Evolutionary conservation across 2,113 vertebrate genomes (phyloP), one percentile per base, ranked within the genome.

Genomic region (Megaleporinus macrocephalus): DNA sequence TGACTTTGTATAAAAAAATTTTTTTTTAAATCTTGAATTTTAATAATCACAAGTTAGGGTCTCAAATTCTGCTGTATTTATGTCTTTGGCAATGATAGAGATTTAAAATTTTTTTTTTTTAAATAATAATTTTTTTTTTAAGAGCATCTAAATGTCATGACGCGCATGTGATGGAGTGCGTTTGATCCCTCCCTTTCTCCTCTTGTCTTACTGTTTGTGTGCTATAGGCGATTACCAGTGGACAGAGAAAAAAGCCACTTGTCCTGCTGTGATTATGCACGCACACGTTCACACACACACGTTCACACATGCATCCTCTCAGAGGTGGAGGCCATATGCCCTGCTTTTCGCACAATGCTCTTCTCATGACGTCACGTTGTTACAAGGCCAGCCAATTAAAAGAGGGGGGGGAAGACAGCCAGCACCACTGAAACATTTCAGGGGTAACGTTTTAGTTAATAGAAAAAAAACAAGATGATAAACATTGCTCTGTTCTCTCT

Each of bases 261-360:
- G 47, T 62, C 41, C 69, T 71, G 59, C 49, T 33, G 51, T 5
- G 44, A 80, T 59, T 84, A 75, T 81, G 55, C 85, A 69, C 80
- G 49, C 78, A 36, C 76, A n/a, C 75, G 26, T 49, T 57, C 78
- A 41, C 85, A 74, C 63, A 49, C 26, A 41, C 76, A 24, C 75
- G 26, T 51, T 59, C 78, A 41, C 85, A 75, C 65, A 49, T 30
- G 73, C 63, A 70, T 53, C 30, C 73, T 7, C 69, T 85, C 76
- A 86, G 62, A 87, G 85, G 83, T 86, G 85, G 83, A 70, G 87
- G 79, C 91, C 92, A 92, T 92, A 89, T 92, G 91, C 90, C 89
- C 89, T 89, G 84, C 87, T 86, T 90, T 86, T 57, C 66, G 79
- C 90, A 87, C 87, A 91, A 91, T 88, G 81, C 87, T 83, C 70